phyloP scores from a whole-genome alignment of 2,888 invertebrate genomes.

The Toxonevra muliebris region DNA sequence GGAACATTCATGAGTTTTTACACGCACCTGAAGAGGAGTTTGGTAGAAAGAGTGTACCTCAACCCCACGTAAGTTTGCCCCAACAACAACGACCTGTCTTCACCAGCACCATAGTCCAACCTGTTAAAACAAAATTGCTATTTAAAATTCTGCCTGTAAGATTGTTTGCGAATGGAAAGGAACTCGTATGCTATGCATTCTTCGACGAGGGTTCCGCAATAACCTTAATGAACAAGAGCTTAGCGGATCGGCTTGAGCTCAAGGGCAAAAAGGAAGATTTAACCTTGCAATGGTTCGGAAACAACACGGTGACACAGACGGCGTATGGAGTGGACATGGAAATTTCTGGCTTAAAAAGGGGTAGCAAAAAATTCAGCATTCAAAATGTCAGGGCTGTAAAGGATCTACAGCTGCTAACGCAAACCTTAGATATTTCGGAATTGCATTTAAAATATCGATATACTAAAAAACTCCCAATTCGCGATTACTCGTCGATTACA shows the following conservation, averaged over 20 bases:
- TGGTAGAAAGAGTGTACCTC: background rate
- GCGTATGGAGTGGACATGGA: slow-evolving; percentile 27
- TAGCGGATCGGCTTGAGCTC: slow-evolving; percentile 25
- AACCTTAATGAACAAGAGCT: slow-evolving; percentile 28
- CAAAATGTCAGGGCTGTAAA: slow-evolving; percentile 30
- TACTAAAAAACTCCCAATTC: slow-evolving; percentile 17
- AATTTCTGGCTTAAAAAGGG: slow-evolving; percentile 27
- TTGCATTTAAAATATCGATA: slow-evolving; percentile 25
- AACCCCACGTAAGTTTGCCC: background rate
- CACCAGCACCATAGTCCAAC: background rate
- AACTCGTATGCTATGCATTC: slow-evolving; percentile 23
- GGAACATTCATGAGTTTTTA: background rate
- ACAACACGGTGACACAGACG: slow-evolving; percentile 29
- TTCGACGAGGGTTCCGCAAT: slow-evolving; percentile 35
- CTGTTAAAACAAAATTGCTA: background rate
- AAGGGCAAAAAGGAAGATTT: slow-evolving; percentile 28
- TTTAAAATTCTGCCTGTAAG: slow-evolving; percentile 35
- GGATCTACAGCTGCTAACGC: slow-evolving; percentile 26
- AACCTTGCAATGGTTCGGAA: slow-evolving; percentile 37
- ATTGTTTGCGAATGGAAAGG: slow-evolving; percentile 25
- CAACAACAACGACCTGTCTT: background rate
- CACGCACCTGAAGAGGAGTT: no score
- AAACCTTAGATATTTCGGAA: slow-evolving; percentile 23
- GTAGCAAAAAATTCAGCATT: slow-evolving; percentile 24
- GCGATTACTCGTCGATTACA: slow-evolving; percentile 10